Percentiles rank a stretch among this genome's conserved stretches.
These are phyloP conservation scores for Magallana angulata DNA, from an alignment of 1,140 invertebrate species.

Conservation along the genomic window DNA sequence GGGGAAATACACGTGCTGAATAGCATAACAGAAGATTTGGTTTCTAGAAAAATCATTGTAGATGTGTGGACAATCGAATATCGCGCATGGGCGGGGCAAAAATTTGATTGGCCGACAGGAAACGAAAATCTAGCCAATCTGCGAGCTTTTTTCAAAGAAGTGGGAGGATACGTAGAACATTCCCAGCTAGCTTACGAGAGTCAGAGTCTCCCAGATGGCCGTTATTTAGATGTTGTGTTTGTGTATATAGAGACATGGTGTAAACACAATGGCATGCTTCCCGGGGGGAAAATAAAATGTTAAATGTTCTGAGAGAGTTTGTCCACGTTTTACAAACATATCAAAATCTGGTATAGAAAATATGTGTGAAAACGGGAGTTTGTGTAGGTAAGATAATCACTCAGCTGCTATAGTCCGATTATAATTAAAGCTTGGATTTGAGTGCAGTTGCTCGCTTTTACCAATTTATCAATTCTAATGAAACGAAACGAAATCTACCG, in stretches of 20 bases:
- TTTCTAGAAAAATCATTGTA: not conserved
- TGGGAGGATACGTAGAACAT: not conserved
- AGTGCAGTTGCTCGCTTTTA: too few relatives aligned
- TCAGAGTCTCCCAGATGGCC: not conserved
- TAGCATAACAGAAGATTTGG: not conserved
- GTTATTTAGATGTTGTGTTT: constrained; percentile 43
- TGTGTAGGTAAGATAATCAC: too few relatives aligned
- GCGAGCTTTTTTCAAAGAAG: not conserved
- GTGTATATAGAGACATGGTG: constrained; percentile 37
- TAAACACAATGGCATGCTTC: not conserved
- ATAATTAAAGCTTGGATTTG: too few relatives aligned
- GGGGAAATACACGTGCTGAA: not conserved
- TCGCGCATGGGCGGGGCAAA: not conserved
- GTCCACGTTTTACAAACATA: too few relatives aligned
- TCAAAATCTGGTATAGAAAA: too few relatives aligned
- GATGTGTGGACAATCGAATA: constrained; percentile 25
- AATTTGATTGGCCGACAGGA: constrained; percentile 2
- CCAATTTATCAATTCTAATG: too few relatives aligned
- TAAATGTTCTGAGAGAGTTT: not conserved
- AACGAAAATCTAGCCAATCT: not conserved
- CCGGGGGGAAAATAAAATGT: constrained; percentile 6
- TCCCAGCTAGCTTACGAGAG: not conserved
- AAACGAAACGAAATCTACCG: too few relatives aligned
- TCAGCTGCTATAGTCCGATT: too few relatives aligned
- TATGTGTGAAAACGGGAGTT: too few relatives aligned